These are phyloP conservation scores for Sussaba pulchella DNA, from an alignment of 2,888 invertebrate species.

Conservation along the genomic window DNA sequence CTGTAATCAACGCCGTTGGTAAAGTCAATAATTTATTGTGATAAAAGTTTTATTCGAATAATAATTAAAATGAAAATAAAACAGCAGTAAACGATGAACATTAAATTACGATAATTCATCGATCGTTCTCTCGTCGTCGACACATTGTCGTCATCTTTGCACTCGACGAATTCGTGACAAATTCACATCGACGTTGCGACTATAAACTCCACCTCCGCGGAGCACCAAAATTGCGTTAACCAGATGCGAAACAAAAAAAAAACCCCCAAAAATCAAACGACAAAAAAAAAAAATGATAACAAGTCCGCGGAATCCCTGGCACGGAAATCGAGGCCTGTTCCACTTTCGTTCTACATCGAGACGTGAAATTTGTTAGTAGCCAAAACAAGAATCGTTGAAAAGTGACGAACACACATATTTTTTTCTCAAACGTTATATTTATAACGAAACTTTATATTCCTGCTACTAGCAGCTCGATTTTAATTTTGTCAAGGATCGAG, in stretches of 20 bases:
- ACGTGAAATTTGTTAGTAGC: slow-evolving; percentile 50
- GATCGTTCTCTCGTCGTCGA: not conserved
- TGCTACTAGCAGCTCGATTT: not conserved
- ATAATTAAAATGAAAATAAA: not conserved
- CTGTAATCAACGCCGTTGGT: not conserved
- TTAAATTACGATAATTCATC: not conserved
- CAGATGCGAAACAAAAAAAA: slow-evolving; percentile 40
- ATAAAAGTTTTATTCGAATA: not conserved
- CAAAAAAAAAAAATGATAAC: slow-evolving; percentile 40
- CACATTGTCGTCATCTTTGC: not conserved
- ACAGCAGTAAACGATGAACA: not conserved
- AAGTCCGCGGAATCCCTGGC: slow-evolving; percentile 57
- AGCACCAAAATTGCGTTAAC: slow-evolving; percentile 31
- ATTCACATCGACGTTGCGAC: slow-evolving; percentile 44
- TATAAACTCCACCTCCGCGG: slow-evolving; percentile 48
- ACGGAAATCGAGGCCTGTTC: slow-evolving; percentile 59
- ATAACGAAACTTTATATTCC: slow-evolving; percentile 27
- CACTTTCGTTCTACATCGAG: slow-evolving; percentile 49
- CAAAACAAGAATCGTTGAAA: slow-evolving; percentile 18
- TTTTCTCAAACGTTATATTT: slow-evolving; percentile 40
- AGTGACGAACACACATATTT: slow-evolving; percentile 35
- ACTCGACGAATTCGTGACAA: not conserved
- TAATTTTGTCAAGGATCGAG: not conserved
- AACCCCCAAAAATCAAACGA: too few species aligned
- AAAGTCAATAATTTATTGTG: not conserved